Conservation (phyloP, 2,888 invertebrate species). For the Chouioia cunea region DNA sequence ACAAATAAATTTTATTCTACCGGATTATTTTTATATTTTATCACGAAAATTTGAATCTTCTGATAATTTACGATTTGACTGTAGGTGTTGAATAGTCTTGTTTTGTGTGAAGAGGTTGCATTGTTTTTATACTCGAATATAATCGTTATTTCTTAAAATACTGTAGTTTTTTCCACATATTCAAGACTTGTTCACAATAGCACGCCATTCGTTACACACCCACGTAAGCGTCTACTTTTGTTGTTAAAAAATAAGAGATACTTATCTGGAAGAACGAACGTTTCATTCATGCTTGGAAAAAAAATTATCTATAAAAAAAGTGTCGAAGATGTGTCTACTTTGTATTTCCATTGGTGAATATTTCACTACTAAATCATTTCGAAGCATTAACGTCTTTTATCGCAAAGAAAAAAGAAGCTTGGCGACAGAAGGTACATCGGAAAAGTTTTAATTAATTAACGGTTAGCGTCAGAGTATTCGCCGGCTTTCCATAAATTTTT, state of each 20-base stretch:
- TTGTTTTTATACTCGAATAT: conserved; percentile 35
- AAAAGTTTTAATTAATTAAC: no score
- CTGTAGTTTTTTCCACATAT: conserved; percentile 22
- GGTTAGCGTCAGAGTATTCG: no score
- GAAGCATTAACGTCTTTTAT: no score
- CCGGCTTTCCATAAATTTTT: no score
- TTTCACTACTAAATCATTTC: no score
- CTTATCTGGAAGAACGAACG: no score
- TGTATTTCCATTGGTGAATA: no score
- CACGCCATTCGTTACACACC: conserved; percentile 37
- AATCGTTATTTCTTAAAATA: conserved; percentile 28
- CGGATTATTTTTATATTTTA: conserved; percentile 23
- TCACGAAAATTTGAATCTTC: neutral
- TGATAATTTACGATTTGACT: conserved; percentile 21
- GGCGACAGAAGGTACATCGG: no score
- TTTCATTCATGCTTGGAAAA: no score
- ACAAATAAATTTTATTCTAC: conserved; percentile 19
- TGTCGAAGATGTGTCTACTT: no score
- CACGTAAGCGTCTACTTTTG: conserved; percentile 40
- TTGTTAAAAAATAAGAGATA: conserved; percentile 8
- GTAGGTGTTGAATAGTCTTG: conserved; percentile 39
- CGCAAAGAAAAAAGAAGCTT: no score
- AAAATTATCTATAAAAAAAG: no score
- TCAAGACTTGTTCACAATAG: conserved; percentile 34
- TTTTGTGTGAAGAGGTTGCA: neutral